Conservation (phyloP, 2,797 vertebrate species). For the Glyptemys insculpta region DNA sequence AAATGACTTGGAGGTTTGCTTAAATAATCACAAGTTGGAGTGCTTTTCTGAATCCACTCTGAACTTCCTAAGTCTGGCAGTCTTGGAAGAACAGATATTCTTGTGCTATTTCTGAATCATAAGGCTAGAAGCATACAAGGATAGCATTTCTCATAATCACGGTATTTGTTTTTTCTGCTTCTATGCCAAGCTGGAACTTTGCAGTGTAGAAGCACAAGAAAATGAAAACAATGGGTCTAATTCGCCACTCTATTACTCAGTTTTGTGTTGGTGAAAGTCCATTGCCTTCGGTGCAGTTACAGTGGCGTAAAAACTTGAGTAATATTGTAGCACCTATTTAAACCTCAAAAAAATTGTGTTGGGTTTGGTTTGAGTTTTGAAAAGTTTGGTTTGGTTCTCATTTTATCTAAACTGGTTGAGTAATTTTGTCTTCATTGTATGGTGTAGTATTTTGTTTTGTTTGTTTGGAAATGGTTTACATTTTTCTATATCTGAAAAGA, state of each 20-base stretch:
- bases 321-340: background rate
- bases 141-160: background rate
- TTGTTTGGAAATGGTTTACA: background rate
- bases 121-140: background rate
- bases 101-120: background rate
- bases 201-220: background rate
- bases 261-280: background rate
- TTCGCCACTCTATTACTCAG: background rate
- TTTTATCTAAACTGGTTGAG: background rate
- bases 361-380: background rate
- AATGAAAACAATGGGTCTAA: background rate
- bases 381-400: background rate
- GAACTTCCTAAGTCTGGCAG: background rate
- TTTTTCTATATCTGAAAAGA: background rate
- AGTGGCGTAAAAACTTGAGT: background rate
- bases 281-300: background rate
- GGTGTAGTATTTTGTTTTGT: background rate
- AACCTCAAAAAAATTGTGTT: background rate
- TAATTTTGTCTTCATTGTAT: background rate
- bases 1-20: background rate
- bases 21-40: background rate
- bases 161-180: background rate
- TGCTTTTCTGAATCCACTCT: background rate
- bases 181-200: background rate
- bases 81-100: background rate